Conservation (phyloP, 2,113 vertebrate genomes). For the Rallus limicola region DNA sequence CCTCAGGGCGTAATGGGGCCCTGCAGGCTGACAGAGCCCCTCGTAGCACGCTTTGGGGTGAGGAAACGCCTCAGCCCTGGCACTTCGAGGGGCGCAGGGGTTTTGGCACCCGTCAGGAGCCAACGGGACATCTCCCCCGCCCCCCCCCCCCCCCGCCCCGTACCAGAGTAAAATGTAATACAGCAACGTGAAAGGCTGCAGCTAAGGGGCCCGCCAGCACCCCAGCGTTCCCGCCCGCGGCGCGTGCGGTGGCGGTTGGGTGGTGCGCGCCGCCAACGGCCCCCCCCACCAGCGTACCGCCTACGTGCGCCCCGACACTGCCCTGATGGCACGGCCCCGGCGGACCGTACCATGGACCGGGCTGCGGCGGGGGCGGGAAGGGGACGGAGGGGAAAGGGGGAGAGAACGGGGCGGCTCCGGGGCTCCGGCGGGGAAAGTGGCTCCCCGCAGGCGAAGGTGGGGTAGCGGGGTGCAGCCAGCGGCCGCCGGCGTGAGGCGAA, state of each 20-base stretch:
- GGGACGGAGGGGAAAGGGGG: neutral
- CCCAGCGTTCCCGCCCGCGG: neutral
- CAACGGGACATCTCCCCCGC: neutral
- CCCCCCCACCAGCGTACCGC: neutral
- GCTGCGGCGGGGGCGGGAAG: neutral
- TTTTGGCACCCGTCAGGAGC: too few relatives aligned
- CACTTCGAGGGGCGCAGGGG: neutral
- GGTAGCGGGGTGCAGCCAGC: neutral
- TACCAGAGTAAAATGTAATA: too few relatives aligned
- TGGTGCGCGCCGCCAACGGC: neutral
- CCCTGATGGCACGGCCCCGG: conserved; percentile 87
- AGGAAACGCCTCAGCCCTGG: neutral
- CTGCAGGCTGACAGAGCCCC: neutral
- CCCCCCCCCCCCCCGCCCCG: too few relatives aligned
- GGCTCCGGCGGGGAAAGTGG: neutral
- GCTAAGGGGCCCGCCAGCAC: neutral
- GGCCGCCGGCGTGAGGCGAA: neutral
- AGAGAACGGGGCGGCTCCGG: neutral
- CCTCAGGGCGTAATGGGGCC: too few relatives aligned
- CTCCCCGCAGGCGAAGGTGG: neutral
- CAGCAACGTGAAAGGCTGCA: neutral
- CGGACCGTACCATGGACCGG: conserved; percentile 26
- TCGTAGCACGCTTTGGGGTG: neutral
- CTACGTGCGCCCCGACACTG: conserved; percentile 87
- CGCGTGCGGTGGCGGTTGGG: neutral